Conservation (phyloP, 2,888 invertebrate species). For the Clusia tigrina region DNA sequence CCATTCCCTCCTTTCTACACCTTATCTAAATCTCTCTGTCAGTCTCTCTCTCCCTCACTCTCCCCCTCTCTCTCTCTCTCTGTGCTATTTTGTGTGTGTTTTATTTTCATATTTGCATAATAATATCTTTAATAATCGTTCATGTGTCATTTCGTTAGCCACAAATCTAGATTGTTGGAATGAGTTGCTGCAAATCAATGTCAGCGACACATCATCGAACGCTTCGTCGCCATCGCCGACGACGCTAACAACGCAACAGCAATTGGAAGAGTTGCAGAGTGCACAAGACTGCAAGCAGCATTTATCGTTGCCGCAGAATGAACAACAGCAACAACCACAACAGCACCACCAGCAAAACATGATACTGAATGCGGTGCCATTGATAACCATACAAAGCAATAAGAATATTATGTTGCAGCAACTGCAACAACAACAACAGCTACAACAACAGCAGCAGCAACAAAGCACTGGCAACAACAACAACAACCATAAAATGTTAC, state of each 20-base stretch:
- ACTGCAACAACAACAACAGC: conserved; percentile 39
- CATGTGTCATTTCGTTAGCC: conserved; percentile 42
- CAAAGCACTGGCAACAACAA: conserved; percentile 31
- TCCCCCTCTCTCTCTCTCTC: no score
- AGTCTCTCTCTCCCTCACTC: no score
- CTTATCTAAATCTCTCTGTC: no score
- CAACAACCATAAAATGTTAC: conserved; percentile 37
- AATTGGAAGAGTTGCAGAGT: conserved; percentile 34
- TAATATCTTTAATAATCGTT: conserved; percentile 6
- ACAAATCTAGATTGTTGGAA: conserved; percentile 62
- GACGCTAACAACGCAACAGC: conserved; percentile 37
- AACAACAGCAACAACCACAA: conserved; percentile 38
- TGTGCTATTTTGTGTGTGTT: no score
- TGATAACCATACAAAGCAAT: conserved; percentile 59
- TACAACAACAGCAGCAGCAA: conserved; percentile 27
- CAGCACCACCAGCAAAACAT: conserved; percentile 54
- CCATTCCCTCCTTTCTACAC: no score
- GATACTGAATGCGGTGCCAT: conserved; percentile 57
- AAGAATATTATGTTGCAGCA: conserved; percentile 52
- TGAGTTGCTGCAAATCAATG: conserved; percentile 59
- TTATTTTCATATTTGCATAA: not conserved
- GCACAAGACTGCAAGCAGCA: conserved; percentile 41
- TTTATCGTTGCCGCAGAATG: conserved; percentile 36
- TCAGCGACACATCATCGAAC: conserved; percentile 42
- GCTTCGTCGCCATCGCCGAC: conserved; percentile 39